Evolutionary conservation across 2,888 invertebrate genomes (phyloP), one percentile per base, ranked within the genome.

Genomic region (Pyrocoelia pectoralis): DNA sequence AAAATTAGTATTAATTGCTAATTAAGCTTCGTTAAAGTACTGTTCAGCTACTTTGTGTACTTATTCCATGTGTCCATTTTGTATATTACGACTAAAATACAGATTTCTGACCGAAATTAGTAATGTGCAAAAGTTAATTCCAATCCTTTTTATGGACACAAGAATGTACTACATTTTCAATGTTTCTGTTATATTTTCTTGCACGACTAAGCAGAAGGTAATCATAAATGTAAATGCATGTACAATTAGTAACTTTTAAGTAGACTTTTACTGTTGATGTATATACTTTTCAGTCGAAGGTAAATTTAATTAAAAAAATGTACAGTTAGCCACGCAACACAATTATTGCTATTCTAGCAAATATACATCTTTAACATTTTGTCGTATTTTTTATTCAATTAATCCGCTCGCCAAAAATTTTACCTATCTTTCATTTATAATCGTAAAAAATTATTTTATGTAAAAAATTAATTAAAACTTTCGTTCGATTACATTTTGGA

Each of bases 341-440:
- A 65, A 65, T 61, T 65, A 78, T 77, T 78, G 76, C 73, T 77
- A 79, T 73, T 74, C 72, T 79, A 80, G 79, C 76, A 74, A 79
- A 79, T 78, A 80, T 78, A 79, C 74, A 75, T 77, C 69, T 65
- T 71, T 72, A 71, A 70, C 71, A 71, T 72, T 67, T 62, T 38
- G 33, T 8, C 14, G 17, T n/a, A n/a, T 48, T 48, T 48, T 24
- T 24, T 24, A 24, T 5, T 6, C 24, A 5, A 24, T 24, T 24
- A n/a, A n/a, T n/a, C n/a, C n/a, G n/a, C n/a, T n/a, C n/a, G n/a
- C n/a, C n/a, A n/a, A n/a, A n/a, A n/a, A 6, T 50, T 19, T 19
- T 19, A 24, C 19, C n/a, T 38, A 3, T 38, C 3, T 10, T 38
- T 13, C 12, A 51, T 33, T 8, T 15, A 10, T 1, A 14, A 1